A percentile compares a stretch with the other conserved stretches of the same genome.
phyloP scores from a whole-genome alignment of 1,140 invertebrate genomes.

The Drosophila sproati region DNA sequence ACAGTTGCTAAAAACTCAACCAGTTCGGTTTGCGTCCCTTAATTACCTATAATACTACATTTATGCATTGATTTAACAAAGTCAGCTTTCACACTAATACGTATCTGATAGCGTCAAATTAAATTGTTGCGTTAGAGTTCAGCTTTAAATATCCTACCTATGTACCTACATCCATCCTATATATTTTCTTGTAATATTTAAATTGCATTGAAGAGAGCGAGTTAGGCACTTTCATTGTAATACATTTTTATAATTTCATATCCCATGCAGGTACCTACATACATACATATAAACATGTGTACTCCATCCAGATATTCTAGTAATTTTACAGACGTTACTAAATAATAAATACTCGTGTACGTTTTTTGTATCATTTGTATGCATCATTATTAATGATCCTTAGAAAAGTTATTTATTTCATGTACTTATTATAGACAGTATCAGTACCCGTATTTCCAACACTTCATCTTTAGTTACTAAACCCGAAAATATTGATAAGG shows the following conservation, averaged over 20 bases:
- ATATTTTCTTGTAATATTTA: not conserved
- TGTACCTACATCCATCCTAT: conserved; percentile 7
- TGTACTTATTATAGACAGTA: conserved; percentile 2
- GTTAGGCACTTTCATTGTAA: conserved; percentile 3
- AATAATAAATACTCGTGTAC: not conserved
- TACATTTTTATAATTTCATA: not conserved
- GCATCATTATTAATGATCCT: conserved; percentile 2
- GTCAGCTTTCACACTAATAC: conserved; percentile 20
- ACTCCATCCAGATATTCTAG: not conserved
- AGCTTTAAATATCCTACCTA: conserved; percentile 6
- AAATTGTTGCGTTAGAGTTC: conserved; percentile 23
- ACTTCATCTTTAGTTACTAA: not conserved
- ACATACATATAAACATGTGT: conserved; percentile 2
- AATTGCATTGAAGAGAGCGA: not conserved
- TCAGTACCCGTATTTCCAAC: conserved; percentile 3
- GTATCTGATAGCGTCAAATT: conserved; percentile 8
- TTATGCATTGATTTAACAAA: conserved; percentile 6
- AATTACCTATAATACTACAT: not conserved
- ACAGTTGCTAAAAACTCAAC: not conserved
- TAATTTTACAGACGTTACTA: not conserved
- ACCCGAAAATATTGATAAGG: conserved; percentile 12
- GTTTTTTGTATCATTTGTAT: conserved; percentile 5
- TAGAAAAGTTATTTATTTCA: conserved; percentile 5
- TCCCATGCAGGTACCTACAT: conserved; percentile 2
- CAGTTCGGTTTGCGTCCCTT: conserved; percentile 11